Evolutionary conservation across 2,797 vertebrate genomes (phyloP), one percentile per base, ranked within the genome.

Genomic region (Liasis olivaceus): DNA sequence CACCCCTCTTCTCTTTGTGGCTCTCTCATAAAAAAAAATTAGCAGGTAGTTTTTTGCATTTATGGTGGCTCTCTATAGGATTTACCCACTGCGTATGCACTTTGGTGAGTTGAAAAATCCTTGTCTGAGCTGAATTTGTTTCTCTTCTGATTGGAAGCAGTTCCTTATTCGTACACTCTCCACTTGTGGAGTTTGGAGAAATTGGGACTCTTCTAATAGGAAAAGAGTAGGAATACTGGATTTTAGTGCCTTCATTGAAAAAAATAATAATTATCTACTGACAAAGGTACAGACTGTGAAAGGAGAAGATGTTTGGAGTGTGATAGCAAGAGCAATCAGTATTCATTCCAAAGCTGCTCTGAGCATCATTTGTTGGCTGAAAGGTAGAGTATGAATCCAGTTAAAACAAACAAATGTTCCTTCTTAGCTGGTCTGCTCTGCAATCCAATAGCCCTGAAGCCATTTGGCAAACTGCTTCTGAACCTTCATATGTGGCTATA

Each of bases 1-100:
- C 47, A 22, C 28, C 1, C 0, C 0, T 36, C 3, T 0, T 72
- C 85, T 81, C 31, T 0, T 0, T 85, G 17, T 9, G 88, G 26
- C 93, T 89, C 77, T 0, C 0, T 42, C n/a, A 88, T 3, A 2
- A 95, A 51, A 85, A 51, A 81, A 89, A 0, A 47, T 85, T 36
- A 72, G 51, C 87, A 81, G 87, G 0, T 90, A 13, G 6, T 72
- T 69, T 89, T n/a, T 93, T 85, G 87, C 54, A 59, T 91, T 88
- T 72, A 86, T 54, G 14, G 81, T 58, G 59, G 72, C 36, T 42
- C 77, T 85, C 77, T 63, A 87, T 89, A 90, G 85, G 84, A 56
- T 72, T 47, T 62, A 26, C 36, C 63, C 85, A 90, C 72, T 64
- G 51, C 42, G 11, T 36, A 3, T 20, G 15, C 28, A 54, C 69